These are phyloP conservation scores for Setophaga kirtlandii DNA, from an alignment of 2,113 vertebrate species.

Conservation along the genomic window DNA sequence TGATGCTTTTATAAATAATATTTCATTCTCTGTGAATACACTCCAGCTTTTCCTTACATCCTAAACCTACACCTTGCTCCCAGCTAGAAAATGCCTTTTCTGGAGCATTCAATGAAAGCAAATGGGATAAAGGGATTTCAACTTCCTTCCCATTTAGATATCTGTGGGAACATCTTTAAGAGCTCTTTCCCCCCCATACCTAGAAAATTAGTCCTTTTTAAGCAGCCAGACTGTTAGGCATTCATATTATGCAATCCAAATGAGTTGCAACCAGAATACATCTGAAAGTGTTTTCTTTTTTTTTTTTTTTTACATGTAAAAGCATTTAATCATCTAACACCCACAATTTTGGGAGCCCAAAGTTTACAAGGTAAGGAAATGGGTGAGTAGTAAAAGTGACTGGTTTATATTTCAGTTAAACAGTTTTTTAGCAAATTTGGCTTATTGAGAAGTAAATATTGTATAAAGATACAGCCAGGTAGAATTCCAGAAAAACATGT, in stretches of 20 bases:
- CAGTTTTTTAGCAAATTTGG: not conserved
- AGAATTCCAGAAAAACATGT: constrained; percentile 22
- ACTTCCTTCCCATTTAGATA: constrained; percentile 55
- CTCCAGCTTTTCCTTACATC: constrained; percentile 48
- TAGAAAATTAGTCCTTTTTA: constrained; percentile 44
- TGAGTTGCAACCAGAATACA: not conserved
- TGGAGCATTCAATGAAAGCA: not conserved
- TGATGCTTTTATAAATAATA: constrained; percentile 60
- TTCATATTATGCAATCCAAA: constrained; percentile 40
- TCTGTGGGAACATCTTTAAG: constrained; percentile 58
- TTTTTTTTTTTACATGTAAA: not conserved
- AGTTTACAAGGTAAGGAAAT: constrained; percentile 21
- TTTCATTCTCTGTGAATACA: constrained; percentile 57
- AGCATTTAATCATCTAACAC: not conserved
- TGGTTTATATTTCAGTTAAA: constrained; percentile 13
- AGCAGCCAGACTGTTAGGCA: constrained; percentile 21
- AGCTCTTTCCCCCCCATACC: not conserved
- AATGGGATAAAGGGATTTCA: constrained; percentile 5
- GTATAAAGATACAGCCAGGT: not conserved
- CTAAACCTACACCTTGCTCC: constrained; percentile 32
- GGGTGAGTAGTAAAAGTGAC: not conserved
- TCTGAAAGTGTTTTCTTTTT: not conserved
- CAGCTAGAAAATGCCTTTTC: constrained; percentile 38
- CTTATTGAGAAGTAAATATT: constrained; percentile 12
- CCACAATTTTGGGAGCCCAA: not conserved